A percentile compares a stretch with the other conserved stretches of the same genome.
Conservation (phyloP, 2,888 invertebrate genomes). For the Octonoba sinensis region DNA sequence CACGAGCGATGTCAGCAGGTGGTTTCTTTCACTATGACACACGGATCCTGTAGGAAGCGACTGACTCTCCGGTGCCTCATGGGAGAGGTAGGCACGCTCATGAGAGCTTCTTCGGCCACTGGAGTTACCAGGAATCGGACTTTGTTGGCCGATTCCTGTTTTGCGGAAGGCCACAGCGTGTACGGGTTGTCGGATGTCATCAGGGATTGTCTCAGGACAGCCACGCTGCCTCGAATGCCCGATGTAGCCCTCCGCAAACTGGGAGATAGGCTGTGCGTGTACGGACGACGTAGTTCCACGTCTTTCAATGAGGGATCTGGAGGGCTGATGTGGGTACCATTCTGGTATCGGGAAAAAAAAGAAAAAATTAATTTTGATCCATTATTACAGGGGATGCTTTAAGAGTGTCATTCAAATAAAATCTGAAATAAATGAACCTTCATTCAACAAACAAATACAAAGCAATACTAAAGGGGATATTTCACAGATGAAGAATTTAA, state of each 20-base stretch:
- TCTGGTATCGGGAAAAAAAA: constrained; percentile 10
- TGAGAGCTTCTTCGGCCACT: constrained; percentile 33
- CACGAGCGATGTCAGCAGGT: constrained; percentile 23
- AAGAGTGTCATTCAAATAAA: no score
- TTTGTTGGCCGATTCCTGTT: neutral
- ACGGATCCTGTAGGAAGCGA: constrained; percentile 47
- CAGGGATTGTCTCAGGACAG: constrained; percentile 56
- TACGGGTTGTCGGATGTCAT: constrained; percentile 62
- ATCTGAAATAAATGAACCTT: no score
- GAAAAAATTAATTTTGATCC: neutral
- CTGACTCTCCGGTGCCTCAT: constrained; percentile 35
- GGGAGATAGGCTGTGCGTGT: constrained; percentile 8
- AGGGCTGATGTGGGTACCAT: neutral
- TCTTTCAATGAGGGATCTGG: constrained; percentile 34
- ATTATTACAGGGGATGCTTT: no score
- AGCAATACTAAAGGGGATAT: no score
- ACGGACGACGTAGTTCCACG: constrained; percentile 41
- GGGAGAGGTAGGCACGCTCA: constrained; percentile 28
- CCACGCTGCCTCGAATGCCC: constrained; percentile 30
- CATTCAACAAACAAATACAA: no score
- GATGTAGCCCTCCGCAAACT: neutral
- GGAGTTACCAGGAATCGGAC: constrained; percentile 40
- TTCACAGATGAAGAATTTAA: no score
- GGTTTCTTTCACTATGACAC: constrained; percentile 50
- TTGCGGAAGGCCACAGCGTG: constrained; percentile 64